Evolutionary conservation across 2,113 vertebrate species (phyloP).

Genomic region (Silurus meridionalis): DNA sequence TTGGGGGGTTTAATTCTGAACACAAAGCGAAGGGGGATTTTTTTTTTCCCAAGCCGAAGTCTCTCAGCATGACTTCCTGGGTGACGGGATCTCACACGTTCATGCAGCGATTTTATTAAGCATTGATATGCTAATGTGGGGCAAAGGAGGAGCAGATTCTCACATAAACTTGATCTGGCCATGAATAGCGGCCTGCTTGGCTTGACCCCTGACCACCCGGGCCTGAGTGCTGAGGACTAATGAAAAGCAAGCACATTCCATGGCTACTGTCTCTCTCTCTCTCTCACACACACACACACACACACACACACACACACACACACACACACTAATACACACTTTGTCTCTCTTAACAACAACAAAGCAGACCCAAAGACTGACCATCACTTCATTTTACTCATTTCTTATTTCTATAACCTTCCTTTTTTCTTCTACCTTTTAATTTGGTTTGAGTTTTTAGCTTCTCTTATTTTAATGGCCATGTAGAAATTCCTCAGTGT

Average conservation of each 20-base stretch:
- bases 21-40: constrained; percentile 30
- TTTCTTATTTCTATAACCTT: constrained; percentile 9
- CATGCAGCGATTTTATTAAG: constrained; percentile 87
- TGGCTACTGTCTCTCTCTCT: constrained; percentile 70
- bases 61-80: constrained; percentile 81
- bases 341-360: constrained; percentile 20
- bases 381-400: constrained; percentile 17
- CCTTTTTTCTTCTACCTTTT: not conserved
- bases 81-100: constrained; percentile 85
- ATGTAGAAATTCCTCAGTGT: not conserved
- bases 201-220: constrained; percentile 85
- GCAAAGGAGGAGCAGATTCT: constrained; percentile 91
- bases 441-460: constrained; percentile 34
- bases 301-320: constrained; percentile 5
- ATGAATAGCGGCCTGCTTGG: constrained; percentile 95
- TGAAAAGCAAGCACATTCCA: constrained; percentile 85
- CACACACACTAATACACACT: constrained; percentile 28
- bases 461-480: constrained; percentile 7
- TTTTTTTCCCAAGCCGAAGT: constrained; percentile 39
- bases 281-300: constrained; percentile 7
- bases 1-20: constrained; percentile 64
- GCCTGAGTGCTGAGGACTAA: constrained; percentile 80
- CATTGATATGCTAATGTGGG: constrained; percentile 99
- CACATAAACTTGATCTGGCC: constrained; percentile 98
- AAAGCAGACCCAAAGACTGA: constrained; percentile 57